phyloP scores from a whole-genome alignment of 1,140 invertebrate species.

The Marisa cornuarietis region DNA sequence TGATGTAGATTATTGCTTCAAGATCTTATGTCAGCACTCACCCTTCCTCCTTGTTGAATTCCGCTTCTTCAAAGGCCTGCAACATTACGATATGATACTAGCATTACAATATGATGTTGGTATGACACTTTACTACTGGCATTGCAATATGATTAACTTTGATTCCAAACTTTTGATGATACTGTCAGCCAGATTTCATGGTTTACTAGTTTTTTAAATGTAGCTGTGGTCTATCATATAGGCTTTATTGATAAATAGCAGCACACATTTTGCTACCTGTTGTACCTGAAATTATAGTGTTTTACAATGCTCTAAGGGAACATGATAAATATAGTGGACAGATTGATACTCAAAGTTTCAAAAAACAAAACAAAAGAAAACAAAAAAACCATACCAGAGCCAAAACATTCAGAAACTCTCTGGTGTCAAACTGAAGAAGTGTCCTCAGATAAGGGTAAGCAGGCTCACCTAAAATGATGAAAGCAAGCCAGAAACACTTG shows the following conservation, averaged over 20 bases:
- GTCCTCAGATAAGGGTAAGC: conserved; percentile 84
- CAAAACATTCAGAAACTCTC: conserved; percentile 90
- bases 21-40: conserved; percentile 29
- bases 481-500: conserved; percentile 7
- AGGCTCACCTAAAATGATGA: conserved; percentile 69
- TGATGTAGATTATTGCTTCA: neutral
- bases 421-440: conserved; percentile 85
- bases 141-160: too few relatives aligned
- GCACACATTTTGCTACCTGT: too few relatives aligned
- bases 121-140: too few relatives aligned
- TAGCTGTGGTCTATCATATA: too few relatives aligned
- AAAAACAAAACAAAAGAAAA: too few relatives aligned
- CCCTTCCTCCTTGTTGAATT: conserved; percentile 66
- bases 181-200: too few relatives aligned
- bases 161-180: too few relatives aligned
- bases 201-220: too few relatives aligned
- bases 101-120: neutral
- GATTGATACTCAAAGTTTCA: neutral
- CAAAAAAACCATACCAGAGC: conserved; percentile 70
- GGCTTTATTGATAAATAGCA: too few relatives aligned
- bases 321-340: neutral
- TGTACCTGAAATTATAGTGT: neutral
- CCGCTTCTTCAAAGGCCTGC: conserved; percentile 84
- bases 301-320: neutral
- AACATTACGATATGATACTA: conserved; percentile 29